Evolutionary conservation across 2,888 invertebrate genomes (phyloP).

Genomic region (Drosophila borealis): DNA sequence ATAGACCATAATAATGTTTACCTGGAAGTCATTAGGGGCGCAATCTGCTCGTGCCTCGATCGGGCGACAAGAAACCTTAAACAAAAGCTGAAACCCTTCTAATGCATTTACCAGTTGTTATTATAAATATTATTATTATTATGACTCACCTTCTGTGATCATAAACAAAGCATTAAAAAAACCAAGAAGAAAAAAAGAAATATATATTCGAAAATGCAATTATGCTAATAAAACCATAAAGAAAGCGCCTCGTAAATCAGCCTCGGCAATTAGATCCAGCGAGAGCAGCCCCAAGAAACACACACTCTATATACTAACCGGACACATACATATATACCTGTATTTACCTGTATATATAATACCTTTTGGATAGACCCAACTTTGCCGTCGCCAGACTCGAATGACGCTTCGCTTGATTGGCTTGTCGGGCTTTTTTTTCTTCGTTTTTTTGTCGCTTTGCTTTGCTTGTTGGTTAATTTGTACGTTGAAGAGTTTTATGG

Average conservation of each 20-base stretch:
- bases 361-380: background rate
- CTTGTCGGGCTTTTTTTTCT: slow-evolving; percentile 34
- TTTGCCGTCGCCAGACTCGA: slow-evolving; percentile 37
- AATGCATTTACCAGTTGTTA: slow-evolving; percentile 20
- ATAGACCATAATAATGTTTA: slow-evolving; percentile 58
- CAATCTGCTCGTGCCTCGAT: slow-evolving; percentile 45
- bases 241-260: slow-evolving; percentile 57
- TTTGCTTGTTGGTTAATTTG: slow-evolving; percentile 61
- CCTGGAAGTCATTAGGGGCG: slow-evolving; percentile 79
- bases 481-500: slow-evolving; percentile 71
- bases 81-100: slow-evolving; percentile 30
- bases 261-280: slow-evolving; percentile 57
- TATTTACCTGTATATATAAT: background rate
- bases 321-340: background rate
- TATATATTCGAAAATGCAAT: slow-evolving; percentile 57
- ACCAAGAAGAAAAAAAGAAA: background rate
- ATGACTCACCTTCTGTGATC: slow-evolving; percentile 45
- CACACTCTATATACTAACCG: background rate
- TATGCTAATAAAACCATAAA: slow-evolving; percentile 77
- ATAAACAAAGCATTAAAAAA: slow-evolving; percentile 46
- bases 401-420: slow-evolving; percentile 45
- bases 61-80: slow-evolving; percentile 15
- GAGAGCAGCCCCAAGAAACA: slow-evolving; percentile 16
- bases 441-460: slow-evolving; percentile 54
- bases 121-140: background rate